These are phyloP conservation scores for Drosophila prostipennis DNA, from an alignment of 2,888 invertebrate genomes.

Conservation along the genomic window DNA sequence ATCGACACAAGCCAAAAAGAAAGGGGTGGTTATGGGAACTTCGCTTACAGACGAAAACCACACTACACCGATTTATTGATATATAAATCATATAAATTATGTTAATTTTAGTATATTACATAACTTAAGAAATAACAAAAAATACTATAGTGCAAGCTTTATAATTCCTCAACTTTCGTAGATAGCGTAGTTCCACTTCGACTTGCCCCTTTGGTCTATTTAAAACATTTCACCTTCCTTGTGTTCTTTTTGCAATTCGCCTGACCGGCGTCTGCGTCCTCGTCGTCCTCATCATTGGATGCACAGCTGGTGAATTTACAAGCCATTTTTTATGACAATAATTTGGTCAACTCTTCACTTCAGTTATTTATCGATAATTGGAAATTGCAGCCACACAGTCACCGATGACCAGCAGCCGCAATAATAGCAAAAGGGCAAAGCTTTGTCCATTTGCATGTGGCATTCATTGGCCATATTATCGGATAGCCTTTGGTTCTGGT, in stretches of 20 bases:
- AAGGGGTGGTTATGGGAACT: not conserved
- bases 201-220: not conserved
- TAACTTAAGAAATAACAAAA: no score
- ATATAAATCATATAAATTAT: no score
- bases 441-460: conserved; percentile 57
- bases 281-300: conserved; percentile 5
- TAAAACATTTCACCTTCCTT: conserved; percentile 14
- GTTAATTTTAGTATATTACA: no score
- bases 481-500: conserved; percentile 27
- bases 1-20: not conserved
- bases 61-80: no score
- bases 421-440: conserved; percentile 8
- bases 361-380: conserved; percentile 77
- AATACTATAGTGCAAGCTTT: no score
- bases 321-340: conserved; percentile 53
- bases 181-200: not conserved
- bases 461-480: conserved; percentile 62
- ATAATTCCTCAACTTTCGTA: not conserved
- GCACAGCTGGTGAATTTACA: conserved; percentile 58
- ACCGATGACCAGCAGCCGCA: conserved; percentile 6
- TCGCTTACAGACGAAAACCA: no score
- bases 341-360: conserved; percentile 63
- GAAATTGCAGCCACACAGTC: conserved; percentile 49
- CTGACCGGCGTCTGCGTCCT: conserved; percentile 17
- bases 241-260: conserved; percentile 44